These are phyloP conservation scores for Smittia sp. DNA, from an alignment of 2,888 invertebrate species.

Conservation along the genomic window DNA sequence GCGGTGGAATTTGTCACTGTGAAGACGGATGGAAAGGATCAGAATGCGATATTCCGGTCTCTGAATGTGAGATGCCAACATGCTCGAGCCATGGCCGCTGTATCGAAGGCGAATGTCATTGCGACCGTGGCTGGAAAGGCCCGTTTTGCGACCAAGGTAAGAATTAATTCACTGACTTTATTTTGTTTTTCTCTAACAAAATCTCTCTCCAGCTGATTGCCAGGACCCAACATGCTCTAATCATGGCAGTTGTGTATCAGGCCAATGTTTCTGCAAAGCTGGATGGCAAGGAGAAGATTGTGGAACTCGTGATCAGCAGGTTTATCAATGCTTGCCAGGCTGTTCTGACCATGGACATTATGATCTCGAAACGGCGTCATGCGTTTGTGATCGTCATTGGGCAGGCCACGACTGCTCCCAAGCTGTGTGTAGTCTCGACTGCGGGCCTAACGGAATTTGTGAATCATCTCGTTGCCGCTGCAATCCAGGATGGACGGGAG, in stretches of 20 bases:
- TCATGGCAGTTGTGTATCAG: slow-evolving; percentile 89
- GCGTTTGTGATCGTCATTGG: slow-evolving; percentile 91
- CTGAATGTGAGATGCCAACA: slow-evolving; percentile 87
- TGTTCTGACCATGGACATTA: slow-evolving; percentile 93
- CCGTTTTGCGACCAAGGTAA: slow-evolving; percentile 84
- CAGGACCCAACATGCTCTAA: slow-evolving; percentile 87
- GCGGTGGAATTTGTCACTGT: slow-evolving; percentile 90
- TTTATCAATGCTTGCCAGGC: slow-evolving; percentile 85
- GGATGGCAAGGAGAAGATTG: slow-evolving; percentile 90
- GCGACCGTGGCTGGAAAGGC: slow-evolving; percentile 90
- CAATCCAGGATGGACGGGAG: slow-evolving; percentile 89
- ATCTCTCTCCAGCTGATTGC: slow-evolving; percentile 73
- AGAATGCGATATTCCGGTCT: slow-evolving; percentile 89
- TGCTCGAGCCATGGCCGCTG: slow-evolving; percentile 88
- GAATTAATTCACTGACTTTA: slow-evolving; percentile 46
- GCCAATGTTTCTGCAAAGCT: slow-evolving; percentile 90
- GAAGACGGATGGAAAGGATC: slow-evolving; percentile 95
- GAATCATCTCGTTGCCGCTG: slow-evolving; percentile 89
- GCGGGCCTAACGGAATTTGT: slow-evolving; percentile 91
- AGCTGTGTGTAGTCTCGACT: slow-evolving; percentile 90
- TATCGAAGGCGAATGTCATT: slow-evolving; percentile 81
- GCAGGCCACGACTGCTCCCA: slow-evolving; percentile 92
- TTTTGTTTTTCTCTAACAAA: background rate
- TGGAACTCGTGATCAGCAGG: slow-evolving; percentile 79
- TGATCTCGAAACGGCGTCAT: slow-evolving; percentile 85